Base-by-base conservation (phyloP, 2,797 vertebrate genomes). In the Cacajao melanocephalus region DNA sequence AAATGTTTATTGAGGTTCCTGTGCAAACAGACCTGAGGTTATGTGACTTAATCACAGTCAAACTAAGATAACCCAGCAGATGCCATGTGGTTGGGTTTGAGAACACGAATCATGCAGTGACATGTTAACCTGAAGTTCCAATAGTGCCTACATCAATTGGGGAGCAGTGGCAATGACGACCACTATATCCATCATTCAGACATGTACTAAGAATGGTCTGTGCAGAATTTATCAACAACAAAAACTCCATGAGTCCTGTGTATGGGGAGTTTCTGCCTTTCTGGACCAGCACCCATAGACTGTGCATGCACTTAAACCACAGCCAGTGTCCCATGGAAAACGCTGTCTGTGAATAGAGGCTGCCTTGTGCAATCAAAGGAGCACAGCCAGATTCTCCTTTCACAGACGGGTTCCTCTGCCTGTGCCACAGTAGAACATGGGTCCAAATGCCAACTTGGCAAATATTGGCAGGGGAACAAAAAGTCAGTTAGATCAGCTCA, bases 71-170 rank as follows among this genome's bases (percentile, higher is more conserved):
- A 20, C 17, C 44, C 10, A 50, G 46, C 30, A 79, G 76, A 52
- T 3, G 1, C 33, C 17, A n/a, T 5, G 3, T 50, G 19, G 19
- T 22, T 52, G 30, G 3, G 30, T 24, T 20, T n/a, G 19, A 50
- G 46, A n/a, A 7, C 5, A 79, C 0, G 2, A 12, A 79, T 50
- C 19, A 22, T n/a, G 33, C 10, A 52, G 5, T n/a, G 46, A 50
- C 44, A 33, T 0, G 0, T 19, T 36, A n/a, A 79, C 30, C 10
- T 33, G 19, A 52, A n/a, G 48, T 33, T 19, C 46, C 48, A 79
- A 1, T 10, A 79, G 33, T 14, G 46, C 0, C 30, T n/a, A n/a
- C 46, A n/a, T 30, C 10, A 12, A 22, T 0, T n/a, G 46, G 10
- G 33, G 48, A 50, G 48, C 48, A 52, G 76, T 50, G 30, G 19